These are phyloP conservation scores for Todiramphus chloris DNA, from an alignment of 2,113 vertebrate genomes.

Conservation along the genomic window DNA sequence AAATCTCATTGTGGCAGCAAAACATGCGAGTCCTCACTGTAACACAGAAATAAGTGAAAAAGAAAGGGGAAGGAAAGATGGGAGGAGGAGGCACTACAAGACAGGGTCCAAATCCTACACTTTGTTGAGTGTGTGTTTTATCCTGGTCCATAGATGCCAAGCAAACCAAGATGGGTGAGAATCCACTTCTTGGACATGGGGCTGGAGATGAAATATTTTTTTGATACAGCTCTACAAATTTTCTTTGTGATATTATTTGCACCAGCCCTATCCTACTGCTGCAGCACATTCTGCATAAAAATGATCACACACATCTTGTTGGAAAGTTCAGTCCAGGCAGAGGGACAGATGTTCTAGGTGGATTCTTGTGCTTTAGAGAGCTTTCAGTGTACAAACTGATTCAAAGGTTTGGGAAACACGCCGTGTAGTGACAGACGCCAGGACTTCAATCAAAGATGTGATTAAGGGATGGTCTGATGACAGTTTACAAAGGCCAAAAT, in stretches of 20 bases:
- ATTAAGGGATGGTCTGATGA: neutral
- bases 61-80: neutral
- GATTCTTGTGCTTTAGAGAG: neutral
- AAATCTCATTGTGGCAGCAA: neutral
- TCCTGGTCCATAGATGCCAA: neutral
- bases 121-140: neutral
- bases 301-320: neutral
- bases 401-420: neutral
- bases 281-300: neutral
- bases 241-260: neutral
- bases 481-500: neutral
- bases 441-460: neutral
- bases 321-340: neutral
- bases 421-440: neutral
- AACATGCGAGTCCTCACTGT: neutral
- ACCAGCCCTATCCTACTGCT: neutral
- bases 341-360: neutral
- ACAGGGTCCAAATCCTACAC: neutral
- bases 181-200: neutral
- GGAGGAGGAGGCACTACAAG: neutral
- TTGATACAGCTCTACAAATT: neutral
- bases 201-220: neutral
- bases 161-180: neutral
- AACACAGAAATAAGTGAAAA: neutral
- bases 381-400: slow-evolving; percentile 1